Percentiles rank a stretch among this genome's conserved stretches.
These are phyloP conservation scores for Salticus scenicus DNA, from an alignment of 2,888 invertebrate species.

Conservation along the genomic window DNA sequence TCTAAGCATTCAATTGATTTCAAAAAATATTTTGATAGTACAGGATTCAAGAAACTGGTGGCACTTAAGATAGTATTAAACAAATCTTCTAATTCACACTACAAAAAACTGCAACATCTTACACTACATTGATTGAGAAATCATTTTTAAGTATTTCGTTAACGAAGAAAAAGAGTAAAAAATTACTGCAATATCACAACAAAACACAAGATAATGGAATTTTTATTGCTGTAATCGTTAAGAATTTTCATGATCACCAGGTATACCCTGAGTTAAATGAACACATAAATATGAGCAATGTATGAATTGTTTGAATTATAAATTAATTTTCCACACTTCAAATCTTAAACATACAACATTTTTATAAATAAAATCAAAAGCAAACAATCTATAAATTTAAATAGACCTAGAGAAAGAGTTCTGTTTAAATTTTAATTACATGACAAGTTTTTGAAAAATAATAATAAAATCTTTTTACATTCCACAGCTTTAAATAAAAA, in stretches of 20 bases:
- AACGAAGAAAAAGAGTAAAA: background rate
- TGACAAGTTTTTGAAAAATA: too few species aligned
- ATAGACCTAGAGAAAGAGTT: too few species aligned
- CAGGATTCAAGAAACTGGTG: background rate
- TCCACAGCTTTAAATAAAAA: too few species aligned
- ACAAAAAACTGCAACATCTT: background rate
- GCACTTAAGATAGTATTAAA: background rate
- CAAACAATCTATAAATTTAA: too few species aligned
- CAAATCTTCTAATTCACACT: background rate
- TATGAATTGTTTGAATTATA: too few species aligned
- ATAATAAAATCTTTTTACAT: too few species aligned
- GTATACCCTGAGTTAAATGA: background rate
- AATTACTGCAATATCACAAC: background rate
- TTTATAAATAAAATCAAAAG: too few species aligned
- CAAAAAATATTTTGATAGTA: background rate
- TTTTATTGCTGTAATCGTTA: background rate
- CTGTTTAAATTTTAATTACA: too few species aligned
- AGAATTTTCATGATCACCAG: background rate
- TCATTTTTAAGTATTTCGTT: background rate
- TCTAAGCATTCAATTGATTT: background rate
- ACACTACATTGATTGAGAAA: background rate
- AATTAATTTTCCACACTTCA: too few species aligned
- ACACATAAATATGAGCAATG: background rate
- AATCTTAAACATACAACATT: too few species aligned
- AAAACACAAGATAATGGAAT: background rate